Conservation (phyloP, 1,140 invertebrate genomes). For the Hyles vespertilio region DNA sequence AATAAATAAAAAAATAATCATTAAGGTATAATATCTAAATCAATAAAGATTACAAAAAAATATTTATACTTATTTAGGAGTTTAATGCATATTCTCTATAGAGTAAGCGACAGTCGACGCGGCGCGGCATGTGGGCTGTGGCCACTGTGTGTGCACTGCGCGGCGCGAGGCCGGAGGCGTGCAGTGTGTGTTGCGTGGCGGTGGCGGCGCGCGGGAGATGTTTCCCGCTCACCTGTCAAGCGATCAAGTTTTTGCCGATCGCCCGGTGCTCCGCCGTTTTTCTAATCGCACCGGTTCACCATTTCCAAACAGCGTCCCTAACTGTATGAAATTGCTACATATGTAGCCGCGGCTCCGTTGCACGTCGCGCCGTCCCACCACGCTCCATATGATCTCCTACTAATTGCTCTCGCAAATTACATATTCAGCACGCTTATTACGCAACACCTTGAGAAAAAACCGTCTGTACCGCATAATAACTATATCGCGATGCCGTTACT, state of each 20-base stretch:
- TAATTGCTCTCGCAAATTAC: no score
- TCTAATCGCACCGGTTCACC: constrained; percentile 35
- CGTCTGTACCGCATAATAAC: not conserved
- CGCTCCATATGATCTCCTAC: constrained; percentile 27
- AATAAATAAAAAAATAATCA: no score
- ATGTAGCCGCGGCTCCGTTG: constrained; percentile 24
- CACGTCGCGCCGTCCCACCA: constrained; percentile 3
- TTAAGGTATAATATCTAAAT: no score
- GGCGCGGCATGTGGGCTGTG: no score
- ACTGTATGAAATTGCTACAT: constrained; percentile 45
- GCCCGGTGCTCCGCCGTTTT: constrained; percentile 37
- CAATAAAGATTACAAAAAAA: no score
- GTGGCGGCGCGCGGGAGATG: not conserved
- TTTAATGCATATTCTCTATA: no score
- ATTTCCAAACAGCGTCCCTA: constrained; percentile 43
- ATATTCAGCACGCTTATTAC: no score
- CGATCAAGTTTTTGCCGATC: constrained; percentile 37
- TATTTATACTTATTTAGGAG: no score
- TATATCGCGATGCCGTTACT: not conserved
- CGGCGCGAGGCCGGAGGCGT: no score
- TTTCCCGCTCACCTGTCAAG: constrained; percentile 37
- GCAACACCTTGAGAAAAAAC: not conserved
- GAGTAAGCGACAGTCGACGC: no score
- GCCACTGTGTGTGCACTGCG: no score
- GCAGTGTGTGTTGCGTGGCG: not conserved